phyloP scores from a whole-genome alignment of 2,113 vertebrate species.

The Corythornis madagascariensis region DNA sequence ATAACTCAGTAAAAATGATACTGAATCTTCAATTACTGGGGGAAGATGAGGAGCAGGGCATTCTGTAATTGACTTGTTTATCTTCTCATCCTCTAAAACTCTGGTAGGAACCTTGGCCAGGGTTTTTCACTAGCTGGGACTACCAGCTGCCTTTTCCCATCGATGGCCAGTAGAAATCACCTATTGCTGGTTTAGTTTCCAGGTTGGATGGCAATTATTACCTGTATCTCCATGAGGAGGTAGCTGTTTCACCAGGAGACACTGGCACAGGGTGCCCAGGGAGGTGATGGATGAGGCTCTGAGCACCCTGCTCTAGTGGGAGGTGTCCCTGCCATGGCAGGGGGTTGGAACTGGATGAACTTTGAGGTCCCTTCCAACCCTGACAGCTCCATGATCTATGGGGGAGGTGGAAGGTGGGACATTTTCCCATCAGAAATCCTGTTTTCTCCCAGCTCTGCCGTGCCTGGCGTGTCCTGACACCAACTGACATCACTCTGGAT shows the following conservation, averaged over 20 bases:
- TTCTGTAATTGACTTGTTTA: slow-evolving; percentile 54
- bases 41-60: slow-evolving; percentile 43
- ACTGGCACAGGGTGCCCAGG: too few relatives aligned
- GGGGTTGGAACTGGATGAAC: too few relatives aligned
- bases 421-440: neutral
- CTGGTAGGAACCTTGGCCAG: neutral
- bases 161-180: neutral
- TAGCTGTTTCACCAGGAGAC: too few relatives aligned
- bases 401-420: neutral
- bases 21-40: slow-evolving; percentile 50
- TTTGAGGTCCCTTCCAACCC: too few relatives aligned
- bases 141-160: neutral
- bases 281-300: too few relatives aligned
- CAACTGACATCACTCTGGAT: neutral
- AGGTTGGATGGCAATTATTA: neutral
- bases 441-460: neutral
- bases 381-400: neutral
- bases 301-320: too few relatives aligned
- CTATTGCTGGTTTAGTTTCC: neutral
- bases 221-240: neutral
- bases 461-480: neutral
- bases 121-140: neutral
- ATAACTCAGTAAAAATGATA: slow-evolving; percentile 60
- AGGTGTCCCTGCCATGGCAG: too few relatives aligned
- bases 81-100: neutral